Base-by-base conservation (phyloP, 2,888 invertebrate genomes). In the Xestia ashworthii region DNA sequence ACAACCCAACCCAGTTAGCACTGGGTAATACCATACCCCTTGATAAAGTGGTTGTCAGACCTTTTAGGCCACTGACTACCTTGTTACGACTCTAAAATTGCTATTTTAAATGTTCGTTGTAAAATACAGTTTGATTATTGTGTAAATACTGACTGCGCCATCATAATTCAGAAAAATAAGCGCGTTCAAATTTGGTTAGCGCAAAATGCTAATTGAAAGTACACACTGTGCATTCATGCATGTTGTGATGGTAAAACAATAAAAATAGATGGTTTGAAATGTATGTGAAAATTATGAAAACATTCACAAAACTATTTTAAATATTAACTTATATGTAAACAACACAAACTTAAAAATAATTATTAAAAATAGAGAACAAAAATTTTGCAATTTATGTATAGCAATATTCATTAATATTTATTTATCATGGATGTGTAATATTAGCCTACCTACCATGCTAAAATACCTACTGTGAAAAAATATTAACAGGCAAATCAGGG, bases 251-350 rank as follows among this genome's bases (percentile, higher is more conserved):
- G 6, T 38, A 55, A n/a, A 74, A 48, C 0, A 25, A 46, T 53
- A 38, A 64, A 71, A 75, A 77, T 12, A 32, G 44, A 50, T 55
- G 5, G 14, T 46, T 38, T 41, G 41, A n/a, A 44, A 44, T 44
- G 44, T 14, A 19, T 58, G 14, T 46, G 55, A 1, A 16, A 55
- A 32, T 32, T 5, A 73, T 67, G 2, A n/a, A 65, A 64, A 74
- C 9, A 55, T 14, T 25, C 8, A 12, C 41, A 32, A 41, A 32
- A n/a, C 8, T 41, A 25, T 62, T 67, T 58, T 53, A 14, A 16
- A 14, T 53, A 22, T 1, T 12, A 60, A 44, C 0, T 46, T 22
- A 11, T 22, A 46, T 38, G 6, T 70, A 41, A 14, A 19, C 6
- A 25, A 8, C 5, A 16, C 9, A 19, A 32, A 5, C 0, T 0